Percentiles rank a stretch among this genome's conserved stretches.
Evolutionary conservation across 1,140 invertebrate species (phyloP).

Genomic region (Anastrepha obliqua): DNA sequence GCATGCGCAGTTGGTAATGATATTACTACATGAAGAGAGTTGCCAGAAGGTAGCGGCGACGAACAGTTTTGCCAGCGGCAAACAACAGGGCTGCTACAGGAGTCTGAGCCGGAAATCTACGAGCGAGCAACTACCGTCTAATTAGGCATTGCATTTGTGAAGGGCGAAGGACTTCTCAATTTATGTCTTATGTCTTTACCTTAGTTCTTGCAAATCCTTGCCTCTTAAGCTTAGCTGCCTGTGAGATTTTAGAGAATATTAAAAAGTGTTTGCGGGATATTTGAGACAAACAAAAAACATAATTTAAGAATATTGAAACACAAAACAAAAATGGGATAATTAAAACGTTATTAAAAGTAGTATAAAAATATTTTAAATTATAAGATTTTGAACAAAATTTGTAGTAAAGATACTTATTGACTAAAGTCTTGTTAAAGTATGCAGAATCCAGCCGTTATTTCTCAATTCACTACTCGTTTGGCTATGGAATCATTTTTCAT

Average conservation of each 20-base stretch:
- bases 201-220: conserved; percentile 71
- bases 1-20: not conserved
- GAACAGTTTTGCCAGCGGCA: not conserved
- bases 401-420: too few relatives aligned
- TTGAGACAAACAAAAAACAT: too few relatives aligned
- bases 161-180: not conserved
- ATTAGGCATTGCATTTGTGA: not conserved
- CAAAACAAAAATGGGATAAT: too few relatives aligned
- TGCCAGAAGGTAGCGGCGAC: not conserved
- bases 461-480: too few relatives aligned
- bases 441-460: too few relatives aligned
- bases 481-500: too few relatives aligned
- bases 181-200: conserved; percentile 60
- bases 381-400: too few relatives aligned
- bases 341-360: too few relatives aligned
- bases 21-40: not conserved
- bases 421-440: too few relatives aligned
- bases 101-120: not conserved
- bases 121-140: not conserved
- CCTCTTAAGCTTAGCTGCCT: conserved; percentile 68
- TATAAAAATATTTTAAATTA: too few relatives aligned
- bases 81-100: not conserved
- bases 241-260: conserved; percentile 57
- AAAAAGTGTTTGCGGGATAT: too few relatives aligned
- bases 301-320: too few relatives aligned